Base-by-base conservation (phyloP, 2,113 vertebrate genomes). In the Hoplias malabaricus region DNA sequence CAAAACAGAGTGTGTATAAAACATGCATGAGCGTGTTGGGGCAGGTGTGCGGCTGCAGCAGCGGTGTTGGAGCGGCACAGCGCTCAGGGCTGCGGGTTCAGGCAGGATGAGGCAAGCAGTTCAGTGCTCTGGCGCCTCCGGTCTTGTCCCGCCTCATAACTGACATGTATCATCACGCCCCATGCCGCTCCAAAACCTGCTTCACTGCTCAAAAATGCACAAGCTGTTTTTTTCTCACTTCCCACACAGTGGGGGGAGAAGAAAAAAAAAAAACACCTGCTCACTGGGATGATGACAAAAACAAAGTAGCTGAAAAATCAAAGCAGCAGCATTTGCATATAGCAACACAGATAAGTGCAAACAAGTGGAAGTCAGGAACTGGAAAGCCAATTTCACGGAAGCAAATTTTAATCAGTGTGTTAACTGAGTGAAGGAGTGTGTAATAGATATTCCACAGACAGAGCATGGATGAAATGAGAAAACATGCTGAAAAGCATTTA, bases 101-200 rank as follows among this genome's bases (percentile, higher is more conserved):
- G 88, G 92, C 94, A 89, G 89, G 90, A 86, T 91, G 86, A 89
- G 91, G 93, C 90, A 94, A 94, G 93, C 93, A 93, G 94, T 95
- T 95, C 90, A 89, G 83, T 79, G 87, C 89, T 70, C 87, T 93
- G 96, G 98, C 97, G 96, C 97, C 97, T 98, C 96, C 94, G 95
- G 96, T 98, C 98, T 96, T 98, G 98, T 96, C 95, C 94, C 89
- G 87, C 88, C 78, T 94, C 96, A 97, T 96, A 94, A 94, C 94
- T 95, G 92, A 91, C 97, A 96, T 92, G 98, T 96, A 94, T 89
- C 86, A 92, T 97, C 98, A 95, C 91, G 98, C 94, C 95, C 87
- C 59, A 36, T 89, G 83, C 90, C 86, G 93, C 91, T 93, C 92
- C 69, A 63, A 91, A 92, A 92, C 62, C 92, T 86, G 90, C 93